Evolutionary conservation across 2,888 invertebrate species (phyloP), one percentile per base, ranked within the genome.

Genomic region (Campopleginae sp.): DNA sequence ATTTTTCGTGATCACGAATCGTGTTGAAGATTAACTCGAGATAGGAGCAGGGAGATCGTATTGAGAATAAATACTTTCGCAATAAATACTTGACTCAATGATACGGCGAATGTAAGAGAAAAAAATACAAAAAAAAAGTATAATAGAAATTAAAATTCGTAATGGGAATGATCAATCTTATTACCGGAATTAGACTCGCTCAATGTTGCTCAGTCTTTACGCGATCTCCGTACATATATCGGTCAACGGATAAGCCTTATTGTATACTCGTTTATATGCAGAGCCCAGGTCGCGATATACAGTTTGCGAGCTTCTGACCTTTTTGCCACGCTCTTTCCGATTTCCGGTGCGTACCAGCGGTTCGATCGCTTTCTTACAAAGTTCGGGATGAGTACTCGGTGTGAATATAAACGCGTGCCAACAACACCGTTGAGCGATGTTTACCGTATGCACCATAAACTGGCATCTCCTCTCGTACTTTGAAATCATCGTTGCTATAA

Each of bases 401-500:
- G 48, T 71, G 48, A 42, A 80, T 80, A 66, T 76, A 38, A 33
- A n/a, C n/a, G 48, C 19, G 63, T 54, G 65, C 51, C 54, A 54
- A 54, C 54, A 54, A 54, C 27, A 5, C 42, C 42, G 44, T 54
- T 48, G 17, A 75, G 19, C 44, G 65, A 63, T 33, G 31, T 65
- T 75, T 68, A 42, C 33, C n/a, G 46, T 54, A 38, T 77, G 63
- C 19, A 71, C 33, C 70, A 54, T 65, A 42, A 65, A 71, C 63
- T 63, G 31, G 54, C 54, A 84, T 72, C 76, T 76, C 51, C 51
- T 79, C 68, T 54, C 51, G 76, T 85, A 85, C 74, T 85, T 61
- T 77, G 79, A 48, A 85, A 83, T 76, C 65, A 83, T 79, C 63
- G 68, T 75, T 58, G 82, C 77, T 79, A 46, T 78, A 78, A 51